Evolutionary conservation across 2,797 vertebrate genomes (phyloP).

Genomic region (Oophaga sylvatica): DNA sequence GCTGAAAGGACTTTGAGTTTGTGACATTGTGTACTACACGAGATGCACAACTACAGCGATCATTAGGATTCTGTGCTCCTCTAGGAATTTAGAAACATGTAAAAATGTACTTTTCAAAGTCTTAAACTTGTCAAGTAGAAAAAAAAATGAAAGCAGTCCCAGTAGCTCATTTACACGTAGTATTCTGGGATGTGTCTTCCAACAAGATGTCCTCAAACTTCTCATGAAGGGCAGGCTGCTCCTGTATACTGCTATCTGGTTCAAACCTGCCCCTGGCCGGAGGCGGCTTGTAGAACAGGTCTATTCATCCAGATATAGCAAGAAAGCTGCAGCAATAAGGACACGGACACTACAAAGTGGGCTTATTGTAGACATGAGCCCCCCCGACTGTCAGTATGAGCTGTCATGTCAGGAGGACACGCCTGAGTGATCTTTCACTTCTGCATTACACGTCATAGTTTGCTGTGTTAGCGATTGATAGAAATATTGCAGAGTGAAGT

Average conservation of each 20-base stretch:
- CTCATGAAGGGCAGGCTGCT: conserved; percentile 45
- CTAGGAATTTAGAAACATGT: background rate
- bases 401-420: conserved; percentile 15
- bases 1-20: background rate
- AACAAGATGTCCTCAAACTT: conserved; percentile 38
- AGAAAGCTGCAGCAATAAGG: background rate
- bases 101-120: background rate
- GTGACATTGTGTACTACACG: background rate
- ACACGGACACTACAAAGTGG: background rate
- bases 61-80: background rate
- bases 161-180: background rate
- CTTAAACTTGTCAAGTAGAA: background rate
- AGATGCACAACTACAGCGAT: background rate
- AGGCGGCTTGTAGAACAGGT: conserved; percentile 40
- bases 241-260: conserved; percentile 37
- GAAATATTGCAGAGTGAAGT: background rate
- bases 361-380: background rate
- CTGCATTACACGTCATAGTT: conserved; percentile 5
- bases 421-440: background rate
- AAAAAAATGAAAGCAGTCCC: background rate
- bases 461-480: conserved; percentile 1
- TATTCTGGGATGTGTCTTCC: conserved; percentile 1
- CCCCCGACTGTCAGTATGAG: background rate
- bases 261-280: conserved; percentile 49
- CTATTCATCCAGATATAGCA: conserved; percentile 50